A percentile compares a stretch with the other conserved stretches of the same genome.
Conservation (phyloP, 2,113 vertebrate species). For the Pimephales promelas region DNA sequence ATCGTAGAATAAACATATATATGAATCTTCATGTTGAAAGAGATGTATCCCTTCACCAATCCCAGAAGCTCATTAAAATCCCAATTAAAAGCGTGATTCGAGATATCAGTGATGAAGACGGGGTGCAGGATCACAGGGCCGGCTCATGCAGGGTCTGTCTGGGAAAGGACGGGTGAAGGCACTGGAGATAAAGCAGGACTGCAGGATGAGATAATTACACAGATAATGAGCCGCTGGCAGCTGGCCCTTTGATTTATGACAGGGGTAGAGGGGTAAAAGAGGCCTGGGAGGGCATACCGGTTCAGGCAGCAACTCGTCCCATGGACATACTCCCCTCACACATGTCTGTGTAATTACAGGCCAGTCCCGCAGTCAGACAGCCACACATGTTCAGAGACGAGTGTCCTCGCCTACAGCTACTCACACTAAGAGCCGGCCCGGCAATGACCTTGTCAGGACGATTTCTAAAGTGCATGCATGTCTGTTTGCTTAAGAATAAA, state of each 20-base stretch:
- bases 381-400: slow-evolving; percentile 42
- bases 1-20: background rate
- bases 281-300: slow-evolving; percentile 49
- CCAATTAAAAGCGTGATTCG: background rate
- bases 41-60: background rate
- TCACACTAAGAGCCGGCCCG: background rate
- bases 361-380: slow-evolving; percentile 39
- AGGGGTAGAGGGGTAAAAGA: slow-evolving; percentile 46
- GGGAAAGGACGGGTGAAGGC: slow-evolving; percentile 11
- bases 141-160: slow-evolving; percentile 17
- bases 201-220: slow-evolving; percentile 55
- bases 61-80: background rate
- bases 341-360: slow-evolving; percentile 47
- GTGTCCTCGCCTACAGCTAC: slow-evolving; percentile 12
- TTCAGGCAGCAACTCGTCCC: slow-evolving; percentile 55
- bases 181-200: slow-evolving; percentile 53
- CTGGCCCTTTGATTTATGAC: slow-evolving; percentile 60
- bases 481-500: background rate
- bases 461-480: background rate
- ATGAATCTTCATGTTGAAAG: too few relatives aligned
- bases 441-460: slow-evolving; percentile 56
- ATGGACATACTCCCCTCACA: slow-evolving; percentile 44
- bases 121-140: background rate
- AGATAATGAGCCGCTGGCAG: slow-evolving; percentile 56
- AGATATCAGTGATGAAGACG: background rate